Evolutionary conservation across 2,888 invertebrate species (phyloP), one percentile per base, ranked within the genome.

Genomic region (Mycalesis mineus): DNA sequence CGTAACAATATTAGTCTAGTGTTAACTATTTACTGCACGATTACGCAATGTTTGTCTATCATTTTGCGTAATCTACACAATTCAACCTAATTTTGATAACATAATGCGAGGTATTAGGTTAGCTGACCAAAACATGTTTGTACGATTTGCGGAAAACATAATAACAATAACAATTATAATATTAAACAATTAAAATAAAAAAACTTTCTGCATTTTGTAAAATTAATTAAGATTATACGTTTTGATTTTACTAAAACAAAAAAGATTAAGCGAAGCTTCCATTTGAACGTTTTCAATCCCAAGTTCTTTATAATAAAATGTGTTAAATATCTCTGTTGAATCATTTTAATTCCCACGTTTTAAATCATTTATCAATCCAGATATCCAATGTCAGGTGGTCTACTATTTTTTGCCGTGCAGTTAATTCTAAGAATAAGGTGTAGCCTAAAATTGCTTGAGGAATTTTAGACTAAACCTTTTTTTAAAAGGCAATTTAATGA

Each of bases 401-500:
- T 52, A 47, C 54, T 60, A 60, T 62, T 65, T 65, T 65, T 65
- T 64, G 63, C 56, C 44, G 39, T 41, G 49, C 31, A 48, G 55
- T 58, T 55, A 51, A 51, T 65, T 64, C 65, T 62, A 48, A 60
- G 65, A 64, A 65, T 29, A 56, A 60, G 45, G 54, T 52, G 57
- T 53, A 60, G 49, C 57, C 36, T 47, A 44, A 53, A 40, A 62
- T 51, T 36, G 41, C 44, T 57, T 31, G 57, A 60, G 50, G 60
- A n/a, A n/a, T n/a, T n/a, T n/a, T n/a, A n/a, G n/a, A n/a, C n/a
- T n/a, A n/a, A n/a, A n/a, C n/a, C n/a, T n/a, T n/a, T n/a, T n/a
- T n/a, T n/a, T n/a, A n/a, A n/a, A n/a, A n/a, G n/a, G 57, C 62
- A 37, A 29, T 31, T 44, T 42, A 48, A 22, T 2, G 22, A 22